A percentile compares a stretch with the other conserved stretches of the same genome.
phyloP scores from a whole-genome alignment of 30 jellyfish, hydroid and myxozoan species.

The Rhopilema esculentum region DNA sequence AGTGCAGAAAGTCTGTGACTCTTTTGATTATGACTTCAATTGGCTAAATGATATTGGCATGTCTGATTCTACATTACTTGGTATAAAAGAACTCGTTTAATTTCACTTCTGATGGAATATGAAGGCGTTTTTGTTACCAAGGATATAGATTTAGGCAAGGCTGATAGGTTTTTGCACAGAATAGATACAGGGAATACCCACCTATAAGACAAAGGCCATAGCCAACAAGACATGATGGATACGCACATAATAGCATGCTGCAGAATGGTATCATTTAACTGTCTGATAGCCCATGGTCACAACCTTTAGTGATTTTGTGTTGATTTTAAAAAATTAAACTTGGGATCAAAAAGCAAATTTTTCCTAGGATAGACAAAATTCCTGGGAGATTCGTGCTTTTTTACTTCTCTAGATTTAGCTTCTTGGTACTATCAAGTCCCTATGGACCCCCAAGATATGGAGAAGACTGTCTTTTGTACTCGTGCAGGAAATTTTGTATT shows the following conservation, averaged over 20 bases:
- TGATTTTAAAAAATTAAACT: constrained; percentile 18
- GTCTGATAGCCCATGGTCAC: constrained; percentile 44
- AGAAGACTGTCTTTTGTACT: constrained; percentile 47
- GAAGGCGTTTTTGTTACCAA: constrained; percentile 22
- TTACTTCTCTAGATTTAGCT: constrained; percentile 61
- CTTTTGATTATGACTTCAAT: neutral
- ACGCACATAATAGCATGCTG: constrained; percentile 34
- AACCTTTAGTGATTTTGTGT: constrained; percentile 38
- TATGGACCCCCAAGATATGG: constrained; percentile 18
- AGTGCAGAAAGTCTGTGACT: neutral
- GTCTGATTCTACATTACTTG: neutral
- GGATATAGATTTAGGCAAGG: constrained; percentile 7
- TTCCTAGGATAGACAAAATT: constrained; percentile 65
- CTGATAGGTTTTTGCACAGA: constrained; percentile 16
- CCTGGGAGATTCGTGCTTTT: constrained; percentile 50
- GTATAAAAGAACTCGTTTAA: neutral
- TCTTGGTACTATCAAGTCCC: constrained; percentile 34
- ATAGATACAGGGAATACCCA: constrained; percentile 44
- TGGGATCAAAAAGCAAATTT: constrained; percentile 1
- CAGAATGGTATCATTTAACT: constrained; percentile 7
- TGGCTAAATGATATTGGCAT: constrained; percentile 27
- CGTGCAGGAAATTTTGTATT: constrained; percentile 51
- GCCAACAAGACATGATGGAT: constrained; percentile 38
- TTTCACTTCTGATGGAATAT: neutral
- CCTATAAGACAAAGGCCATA: constrained; percentile 36